Conservation (phyloP, 2,797 vertebrate species). For the Numenius phaeopus region DNA sequence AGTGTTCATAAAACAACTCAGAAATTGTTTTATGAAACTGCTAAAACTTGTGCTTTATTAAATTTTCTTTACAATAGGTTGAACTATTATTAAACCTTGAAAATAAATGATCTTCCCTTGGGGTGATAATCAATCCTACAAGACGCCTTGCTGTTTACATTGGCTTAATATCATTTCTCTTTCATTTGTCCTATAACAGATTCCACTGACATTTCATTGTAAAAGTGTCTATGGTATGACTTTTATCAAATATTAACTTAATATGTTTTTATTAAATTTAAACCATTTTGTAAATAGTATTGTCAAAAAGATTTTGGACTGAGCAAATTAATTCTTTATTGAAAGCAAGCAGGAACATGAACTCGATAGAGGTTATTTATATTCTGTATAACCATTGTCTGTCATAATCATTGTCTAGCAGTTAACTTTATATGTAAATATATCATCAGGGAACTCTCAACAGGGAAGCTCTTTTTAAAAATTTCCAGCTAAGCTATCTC, state of each 20-base stretch:
- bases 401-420: background rate
- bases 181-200: slow-evolving; percentile 28
- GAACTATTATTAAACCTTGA: slow-evolving; percentile 7
- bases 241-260: slow-evolving; percentile 27
- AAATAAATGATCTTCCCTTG: slow-evolving; percentile 28
- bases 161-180: background rate
- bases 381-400: background rate
- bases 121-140: slow-evolving; percentile 26
- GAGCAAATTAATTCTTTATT: background rate
- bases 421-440: background rate
- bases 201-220: slow-evolving; percentile 12
- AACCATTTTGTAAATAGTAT: background rate
- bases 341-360: background rate
- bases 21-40: background rate
- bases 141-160: background rate
- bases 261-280: background rate
- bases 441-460: background rate
- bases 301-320: background rate
- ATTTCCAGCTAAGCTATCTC: background rate
- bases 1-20: background rate
- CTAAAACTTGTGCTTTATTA: background rate
- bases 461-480: background rate
- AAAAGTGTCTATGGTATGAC: background rate
- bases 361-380: background rate
- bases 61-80: background rate